Base-by-base conservation (phyloP, 1,140 invertebrate genomes). In the Mya arenaria region DNA sequence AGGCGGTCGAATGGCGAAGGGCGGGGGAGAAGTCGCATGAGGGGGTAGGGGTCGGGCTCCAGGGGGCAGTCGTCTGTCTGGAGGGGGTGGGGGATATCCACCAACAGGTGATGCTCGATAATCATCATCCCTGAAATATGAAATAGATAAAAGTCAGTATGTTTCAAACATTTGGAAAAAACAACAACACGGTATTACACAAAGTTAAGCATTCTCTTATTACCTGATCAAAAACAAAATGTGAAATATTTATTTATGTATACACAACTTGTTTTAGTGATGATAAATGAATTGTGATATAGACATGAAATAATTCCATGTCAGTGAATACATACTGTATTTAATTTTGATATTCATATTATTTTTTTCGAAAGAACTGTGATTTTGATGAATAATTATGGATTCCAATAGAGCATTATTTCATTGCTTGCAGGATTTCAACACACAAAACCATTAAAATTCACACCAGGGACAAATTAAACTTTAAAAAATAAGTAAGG, bases 91-190 rank as follows among this genome's bases (percentile, higher is more conserved):
- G 28, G 71, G 41, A 23, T 66, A 60, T 23, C 71, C 77, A 41
- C 77, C 77, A 1, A 62, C 6, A 0, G 77, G 63, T 30, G 75
- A 69, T 0, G 23, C 44, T 23, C 77, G 34, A 56, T 80, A 80
- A 10, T 80, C 77, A 69, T 80, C 77, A 37, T 80, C 77, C 32
- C 77, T 80, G 74, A 19, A 74, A 73, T 10, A 66, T 69, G 32
- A 32, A 32, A 36, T 30, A 28, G 32, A 69, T 34, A 28, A 69
- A 41, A 68, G 15, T 8, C 10, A n/a, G n/a, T 34, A 15, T 34
- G 36, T 39, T 28, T 28, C 5, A 73, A 56, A 58, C 15, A 19
- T 17, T 17, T 25, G 6, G 36, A 74, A 13, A 52, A 71, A 44
- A 44, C n/a, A 41, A 69, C 17, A 13, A 41, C n/a, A 69, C 23